These are phyloP conservation scores for Tribolium madens DNA, from an alignment of 1,140 invertebrate genomes.

Conservation along the genomic window DNA sequence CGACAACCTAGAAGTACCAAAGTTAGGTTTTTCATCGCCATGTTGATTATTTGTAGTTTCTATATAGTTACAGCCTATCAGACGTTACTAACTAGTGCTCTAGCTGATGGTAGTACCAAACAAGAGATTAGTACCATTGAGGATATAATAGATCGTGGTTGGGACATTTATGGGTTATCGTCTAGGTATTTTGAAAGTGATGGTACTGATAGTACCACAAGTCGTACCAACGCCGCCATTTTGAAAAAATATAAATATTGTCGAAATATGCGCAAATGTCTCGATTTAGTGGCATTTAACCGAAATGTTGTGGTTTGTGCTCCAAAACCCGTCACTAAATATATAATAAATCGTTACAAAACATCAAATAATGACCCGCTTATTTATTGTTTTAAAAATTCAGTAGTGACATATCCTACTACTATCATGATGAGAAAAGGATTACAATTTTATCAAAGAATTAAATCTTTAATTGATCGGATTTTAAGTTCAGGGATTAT, in stretches of 20 bases:
- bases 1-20: conserved; percentile 12
- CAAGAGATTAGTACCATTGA: conserved; percentile 43
- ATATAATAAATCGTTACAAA: conserved; percentile 43
- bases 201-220: background rate
- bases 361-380: conserved; percentile 29
- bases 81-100: conserved; percentile 45
- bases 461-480: conserved; percentile 47
- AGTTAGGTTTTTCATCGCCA: conserved; percentile 48
- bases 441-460: conserved; percentile 46
- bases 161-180: background rate
- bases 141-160: conserved; percentile 40
- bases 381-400: conserved; percentile 50
- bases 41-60: conserved; percentile 50
- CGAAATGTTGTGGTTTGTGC: conserved; percentile 32
- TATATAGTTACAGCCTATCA: conserved; percentile 43
- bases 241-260: conserved; percentile 31
- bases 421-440: conserved; percentile 54
- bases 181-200: background rate
- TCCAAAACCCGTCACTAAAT: conserved; percentile 44
- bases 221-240: background rate
- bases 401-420: conserved; percentile 43
- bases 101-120: conserved; percentile 44
- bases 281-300: conserved; percentile 39
- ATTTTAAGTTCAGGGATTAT: conserved; percentile 44
- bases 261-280: conserved; percentile 35